Evolutionary conservation across 2,113 vertebrate species (phyloP).

Genomic region (Silurus asotus): DNA sequence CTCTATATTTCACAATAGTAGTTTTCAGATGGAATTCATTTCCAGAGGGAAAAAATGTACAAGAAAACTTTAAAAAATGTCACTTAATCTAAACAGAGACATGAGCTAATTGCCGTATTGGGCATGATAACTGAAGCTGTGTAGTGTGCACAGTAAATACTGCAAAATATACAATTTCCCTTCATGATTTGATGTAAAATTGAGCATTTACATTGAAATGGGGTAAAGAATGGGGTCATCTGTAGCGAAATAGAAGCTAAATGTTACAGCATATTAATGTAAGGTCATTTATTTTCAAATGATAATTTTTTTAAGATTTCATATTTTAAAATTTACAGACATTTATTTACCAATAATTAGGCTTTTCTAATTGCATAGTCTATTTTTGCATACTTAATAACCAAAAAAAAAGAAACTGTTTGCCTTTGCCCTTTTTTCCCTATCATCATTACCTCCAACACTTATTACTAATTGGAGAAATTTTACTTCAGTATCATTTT

Average conservation of each 20-base stretch:
- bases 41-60: not conserved
- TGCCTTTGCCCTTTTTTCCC: not conserved
- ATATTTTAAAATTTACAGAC: not conserved
- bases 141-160: not conserved
- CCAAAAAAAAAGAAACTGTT: not conserved
- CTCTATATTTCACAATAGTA: not conserved
- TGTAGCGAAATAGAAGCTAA: not conserved
- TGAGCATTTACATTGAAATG: not conserved
- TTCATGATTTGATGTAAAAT: not conserved
- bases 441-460: not conserved
- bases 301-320: not conserved
- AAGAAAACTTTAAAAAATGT: not conserved
- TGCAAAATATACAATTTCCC: not conserved
- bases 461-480: not conserved
- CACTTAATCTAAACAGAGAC: not conserved
- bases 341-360: not conserved
- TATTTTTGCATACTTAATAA: not conserved
- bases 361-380: not conserved
- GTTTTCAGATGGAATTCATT: not conserved
- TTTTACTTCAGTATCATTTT: not conserved
- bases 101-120: not conserved
- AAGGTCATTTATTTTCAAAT: not conserved
- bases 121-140: not conserved
- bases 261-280: not conserved
- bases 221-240: not conserved